A percentile compares a stretch with the other conserved stretches of the same genome.
Evolutionary conservation across 2,113 vertebrate species (phyloP).

Genomic region (Toxotes chatareus): DNA sequence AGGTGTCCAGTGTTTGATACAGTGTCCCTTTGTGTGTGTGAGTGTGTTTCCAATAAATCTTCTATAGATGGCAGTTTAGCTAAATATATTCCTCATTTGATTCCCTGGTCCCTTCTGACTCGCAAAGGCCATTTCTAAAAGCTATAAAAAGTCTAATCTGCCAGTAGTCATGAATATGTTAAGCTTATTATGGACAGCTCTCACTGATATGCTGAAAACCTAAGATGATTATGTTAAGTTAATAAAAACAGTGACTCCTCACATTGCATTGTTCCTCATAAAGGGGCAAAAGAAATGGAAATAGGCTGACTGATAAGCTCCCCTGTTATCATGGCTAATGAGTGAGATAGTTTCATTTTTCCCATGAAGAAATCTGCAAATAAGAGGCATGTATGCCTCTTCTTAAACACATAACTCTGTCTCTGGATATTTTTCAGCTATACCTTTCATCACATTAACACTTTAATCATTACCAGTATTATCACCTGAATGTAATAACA

Average conservation of each 20-base stretch:
- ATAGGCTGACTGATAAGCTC: conserved; percentile 8
- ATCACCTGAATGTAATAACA: conserved; percentile 5
- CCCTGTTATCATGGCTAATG: not conserved
- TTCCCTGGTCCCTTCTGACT: conserved; percentile 31
- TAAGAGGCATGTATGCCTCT: not conserved
- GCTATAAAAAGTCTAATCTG: conserved; percentile 51
- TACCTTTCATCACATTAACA: not conserved
- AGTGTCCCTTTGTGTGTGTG: conserved; percentile 3
- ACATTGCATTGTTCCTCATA: conserved; percentile 12
- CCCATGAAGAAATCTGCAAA: not conserved
- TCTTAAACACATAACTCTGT: not conserved
- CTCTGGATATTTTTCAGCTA: not conserved
- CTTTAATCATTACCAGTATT: not conserved
- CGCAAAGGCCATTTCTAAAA: conserved; percentile 28
- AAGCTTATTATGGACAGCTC: conserved; percentile 68
- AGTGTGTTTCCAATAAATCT: conserved; percentile 10
- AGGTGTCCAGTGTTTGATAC: conserved; percentile 28
- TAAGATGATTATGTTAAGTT: conserved; percentile 61
- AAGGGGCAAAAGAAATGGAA: conserved; percentile 14
- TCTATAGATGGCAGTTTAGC: not conserved
- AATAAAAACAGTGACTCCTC: conserved; percentile 40
- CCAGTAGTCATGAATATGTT: conserved; percentile 69
- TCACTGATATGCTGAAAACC: conserved; percentile 49
- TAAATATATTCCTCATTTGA: conserved; percentile 35
- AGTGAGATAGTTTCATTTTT: not conserved